Conservation (phyloP, 2,113 vertebrate genomes). For the Picathartes gymnocephalus region DNA sequence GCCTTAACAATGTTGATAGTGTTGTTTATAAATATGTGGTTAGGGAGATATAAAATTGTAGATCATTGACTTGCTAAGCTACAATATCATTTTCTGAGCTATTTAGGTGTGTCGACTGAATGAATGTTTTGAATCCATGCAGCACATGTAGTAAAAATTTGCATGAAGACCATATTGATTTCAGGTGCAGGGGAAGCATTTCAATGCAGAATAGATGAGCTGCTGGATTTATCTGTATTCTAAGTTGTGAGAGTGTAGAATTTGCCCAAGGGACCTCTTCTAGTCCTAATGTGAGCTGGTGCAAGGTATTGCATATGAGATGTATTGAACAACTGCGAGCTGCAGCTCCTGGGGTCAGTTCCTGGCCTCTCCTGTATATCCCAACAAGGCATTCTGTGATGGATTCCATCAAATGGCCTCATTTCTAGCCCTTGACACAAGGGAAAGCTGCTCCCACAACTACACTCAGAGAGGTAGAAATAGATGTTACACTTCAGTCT, state of each 20-base stretch:
- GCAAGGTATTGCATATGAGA: rapidly evolving
- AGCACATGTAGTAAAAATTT: constrained; percentile 27
- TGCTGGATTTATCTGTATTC: neutral
- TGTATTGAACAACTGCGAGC: rapidly evolving
- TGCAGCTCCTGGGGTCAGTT: neutral
- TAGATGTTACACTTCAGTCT: neutral
- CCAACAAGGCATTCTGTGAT: neutral
- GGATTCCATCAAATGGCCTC: neutral
- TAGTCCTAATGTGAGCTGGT: neutral
- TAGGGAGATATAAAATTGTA: constrained; percentile 29
- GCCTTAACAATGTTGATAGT: neutral
- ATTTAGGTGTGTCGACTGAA: neutral
- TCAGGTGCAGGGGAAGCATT: neutral
- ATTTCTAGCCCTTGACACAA: neutral
- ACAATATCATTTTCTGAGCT: neutral
- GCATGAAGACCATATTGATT: constrained; percentile 12
- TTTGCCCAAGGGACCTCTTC: neutral
- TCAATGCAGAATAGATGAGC: neutral
- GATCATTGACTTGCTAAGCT: constrained; percentile 27
- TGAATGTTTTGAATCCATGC: neutral
- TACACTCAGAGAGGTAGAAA: neutral
- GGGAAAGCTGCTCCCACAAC: neutral
- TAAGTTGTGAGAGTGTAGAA: neutral
- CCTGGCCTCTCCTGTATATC: neutral
- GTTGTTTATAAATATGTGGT: constrained; percentile 28